Base-by-base conservation (phyloP, 1,140 invertebrate species). In the Campoletis sonorensis region DNA sequence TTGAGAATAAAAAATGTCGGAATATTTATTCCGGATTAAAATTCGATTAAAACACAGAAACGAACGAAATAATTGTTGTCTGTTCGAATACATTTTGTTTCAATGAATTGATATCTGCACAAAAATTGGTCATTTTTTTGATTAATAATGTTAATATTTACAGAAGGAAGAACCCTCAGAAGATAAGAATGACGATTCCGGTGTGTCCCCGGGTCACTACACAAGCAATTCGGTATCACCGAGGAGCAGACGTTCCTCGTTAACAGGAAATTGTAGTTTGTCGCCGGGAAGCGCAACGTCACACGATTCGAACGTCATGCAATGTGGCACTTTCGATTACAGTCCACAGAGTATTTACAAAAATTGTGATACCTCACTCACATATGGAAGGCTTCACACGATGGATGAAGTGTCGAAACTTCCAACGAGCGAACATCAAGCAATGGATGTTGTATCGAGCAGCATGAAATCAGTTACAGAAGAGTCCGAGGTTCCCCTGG, bases 141-240 rank as follows among this genome's bases (percentile, higher is more conserved):
- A 54, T 54, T 7, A 15, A n/a, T 8, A 54, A 54, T 54, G 4
- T 76, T 76, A 11, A 8, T 4, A 64, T 40, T 82, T 49, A 0
- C 70, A 89, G 88, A 89, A 87, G 64, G 76, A 87, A 7, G 83
- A 88, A 13, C 30, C 82, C 0, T 30, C 18, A 0, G 84, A 86
- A 5, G 86, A 88, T 0, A 86, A 83, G 15, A 89, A 86, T 58
- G 80, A 85, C 61, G 87, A 90, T 30, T 89, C 87, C 4, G 86
- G 84, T 0, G 84, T 87, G 13, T 89, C 85, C 1, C 88, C 86
- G 0, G 85, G 82, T 3, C 83, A 87, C 33, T 88, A 85, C n/a
- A 85, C 75, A 2, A 88, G 85, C 54, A 84, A 87, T 68, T 86
- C 88, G 1, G 81, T 49, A 0, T 88, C 88, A 0, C 84, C 88